phyloP scores from a whole-genome alignment of 1,140 invertebrate species.

The Hyposmocoma kahamanoa region DNA sequence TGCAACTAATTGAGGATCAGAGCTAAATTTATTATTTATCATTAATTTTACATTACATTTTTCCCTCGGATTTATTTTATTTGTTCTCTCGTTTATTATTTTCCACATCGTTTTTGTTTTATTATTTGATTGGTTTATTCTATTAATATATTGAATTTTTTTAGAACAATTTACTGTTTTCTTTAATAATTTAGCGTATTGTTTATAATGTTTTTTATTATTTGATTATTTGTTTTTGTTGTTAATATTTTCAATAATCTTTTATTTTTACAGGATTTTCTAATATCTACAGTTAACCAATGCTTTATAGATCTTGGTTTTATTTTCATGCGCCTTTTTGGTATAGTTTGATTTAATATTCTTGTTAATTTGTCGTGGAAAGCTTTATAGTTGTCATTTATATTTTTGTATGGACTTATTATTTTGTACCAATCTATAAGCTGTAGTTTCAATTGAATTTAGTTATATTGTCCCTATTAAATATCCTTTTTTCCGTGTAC shows the following conservation, averaged over 20 bases:
- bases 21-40: background rate
- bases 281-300: background rate
- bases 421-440: background rate
- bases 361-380: background rate
- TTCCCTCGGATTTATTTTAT: background rate
- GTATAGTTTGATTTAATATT: background rate
- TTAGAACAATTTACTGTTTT: background rate
- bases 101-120: slow-evolving; percentile 1
- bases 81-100: background rate
- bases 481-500: background rate
- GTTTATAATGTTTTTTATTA: background rate
- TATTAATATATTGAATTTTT: background rate
- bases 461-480: background rate
- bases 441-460: background rate
- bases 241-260: background rate
- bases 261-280: background rate
- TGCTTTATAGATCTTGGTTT: background rate
- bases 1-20: background rate
- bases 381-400: background rate
- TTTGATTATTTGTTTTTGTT: background rate
- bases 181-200: background rate
- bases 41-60: background rate
- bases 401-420: background rate
- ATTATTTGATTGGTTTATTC: background rate
- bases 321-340: background rate